Base-by-base conservation (phyloP, 2,888 invertebrate genomes). In the Xestia xanthographa region DNA sequence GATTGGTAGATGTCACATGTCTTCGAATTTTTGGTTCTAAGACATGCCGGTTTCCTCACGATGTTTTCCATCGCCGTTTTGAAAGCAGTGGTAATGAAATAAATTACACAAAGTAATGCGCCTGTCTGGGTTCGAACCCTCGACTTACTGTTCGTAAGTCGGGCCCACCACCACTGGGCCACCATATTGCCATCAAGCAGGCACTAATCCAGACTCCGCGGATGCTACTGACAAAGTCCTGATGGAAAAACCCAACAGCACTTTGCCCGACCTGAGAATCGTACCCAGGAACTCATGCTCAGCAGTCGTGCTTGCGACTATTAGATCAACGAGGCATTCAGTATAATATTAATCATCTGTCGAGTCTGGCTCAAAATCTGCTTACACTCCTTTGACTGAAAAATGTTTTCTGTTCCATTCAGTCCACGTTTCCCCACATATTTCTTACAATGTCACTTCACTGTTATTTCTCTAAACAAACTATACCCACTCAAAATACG, bases 401-500 rank as follows among this genome's bases (percentile, higher is more conserved):
- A 38, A 12, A 38, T 6, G 20, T 41, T 14, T 63, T n/a, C 38
- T 4, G 20, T 29, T 29, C 2, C 29, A 29, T 29, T 58, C 17
- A 29, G 29, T 1, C 8, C 9, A 41, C 8, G n/a, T n/a, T n/a
- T 17, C 8, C 41, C 8, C 8, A 63, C 29, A 14, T 29, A 43
- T 66, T 66, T 72, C 66, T 43, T 41, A 53, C 73, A 73, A 38
- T 66, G 29, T 81, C 60, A 66, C 66, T 53, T 3, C 53, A 74
- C 38, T 38, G 20, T 11, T 20, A 22, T 41, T 65, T n/a, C 68
- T n/a, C 14, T 12, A 20, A 66, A 48, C 62, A 70, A 68, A 74
- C 48, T 34, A 45, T 34, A 70, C 56, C 34, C 22, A 66, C 71
- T 73, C n/a, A 5, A 48, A 77, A 74, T 65, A 26, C n/a, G 60